Evolutionary conservation across 2,113 vertebrate genomes (phyloP).

Genomic region (Sakesphorus luctuosus): DNA sequence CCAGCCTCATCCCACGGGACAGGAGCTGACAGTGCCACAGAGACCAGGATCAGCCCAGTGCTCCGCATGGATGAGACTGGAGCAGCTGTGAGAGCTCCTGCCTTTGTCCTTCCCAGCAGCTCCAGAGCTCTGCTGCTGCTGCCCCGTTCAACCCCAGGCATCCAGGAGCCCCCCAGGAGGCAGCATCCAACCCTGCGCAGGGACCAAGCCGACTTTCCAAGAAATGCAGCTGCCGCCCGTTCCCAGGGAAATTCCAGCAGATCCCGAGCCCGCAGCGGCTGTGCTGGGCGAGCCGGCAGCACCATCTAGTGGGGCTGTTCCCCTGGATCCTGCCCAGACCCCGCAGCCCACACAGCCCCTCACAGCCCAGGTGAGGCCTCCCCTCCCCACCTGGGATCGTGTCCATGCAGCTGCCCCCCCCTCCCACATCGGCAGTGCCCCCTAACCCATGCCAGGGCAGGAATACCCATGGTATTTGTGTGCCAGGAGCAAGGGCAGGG

Average conservation of each 20-base stretch:
- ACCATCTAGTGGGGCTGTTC: constrained; percentile 72
- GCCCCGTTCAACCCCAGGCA: fast-evolving
- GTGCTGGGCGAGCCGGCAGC: not conserved
- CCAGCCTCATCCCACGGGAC: fast-evolving
- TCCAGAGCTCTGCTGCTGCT: not conserved
- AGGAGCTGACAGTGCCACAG: not conserved
- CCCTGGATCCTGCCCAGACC: not conserved
- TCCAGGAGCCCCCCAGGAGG: not conserved
- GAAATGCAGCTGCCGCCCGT: not conserved
- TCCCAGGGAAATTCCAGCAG: not conserved
- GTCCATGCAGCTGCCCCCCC: not conserved
- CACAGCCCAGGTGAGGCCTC: not conserved
- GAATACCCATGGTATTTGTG: not conserved
- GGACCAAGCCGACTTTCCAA: not conserved
- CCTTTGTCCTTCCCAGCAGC: not conserved
- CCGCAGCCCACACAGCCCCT: not conserved
- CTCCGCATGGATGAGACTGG: fast-evolving
- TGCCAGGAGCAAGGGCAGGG: not conserved
- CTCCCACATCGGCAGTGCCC: fast-evolving
- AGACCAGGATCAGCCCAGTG: not conserved
- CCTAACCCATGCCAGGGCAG: fast-evolving
- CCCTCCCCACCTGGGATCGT: not conserved
- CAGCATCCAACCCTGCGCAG: fast-evolving
- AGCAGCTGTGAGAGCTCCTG: not conserved
- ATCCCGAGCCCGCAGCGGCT: not conserved